Evolutionary conservation across 2,888 invertebrate genomes (phyloP).

Genomic region (Xestia xanthographa): DNA sequence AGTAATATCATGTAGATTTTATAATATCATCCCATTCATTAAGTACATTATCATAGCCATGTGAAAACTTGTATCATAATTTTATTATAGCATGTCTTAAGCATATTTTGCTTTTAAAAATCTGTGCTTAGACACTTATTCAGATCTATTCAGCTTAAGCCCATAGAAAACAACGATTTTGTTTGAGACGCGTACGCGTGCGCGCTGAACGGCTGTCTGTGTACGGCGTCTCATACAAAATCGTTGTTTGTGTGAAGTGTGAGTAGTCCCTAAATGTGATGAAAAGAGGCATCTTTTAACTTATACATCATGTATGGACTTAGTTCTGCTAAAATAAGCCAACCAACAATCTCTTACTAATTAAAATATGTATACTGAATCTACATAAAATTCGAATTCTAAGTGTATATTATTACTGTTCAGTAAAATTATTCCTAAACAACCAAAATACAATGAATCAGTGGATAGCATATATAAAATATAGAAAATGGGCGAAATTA

Average conservation of each 20-base stretch:
- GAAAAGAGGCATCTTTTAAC: slow-evolving; percentile 15
- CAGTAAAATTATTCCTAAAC: background rate
- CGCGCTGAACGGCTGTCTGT: too few species aligned
- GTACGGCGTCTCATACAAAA: too few species aligned
- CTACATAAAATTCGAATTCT: background rate
- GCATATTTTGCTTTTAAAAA: slow-evolving; percentile 30
- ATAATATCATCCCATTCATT: background rate
- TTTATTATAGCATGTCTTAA: slow-evolving; percentile 23
- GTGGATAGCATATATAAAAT: background rate
- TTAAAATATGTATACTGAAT: background rate
- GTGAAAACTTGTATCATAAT: background rate
- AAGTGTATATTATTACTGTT: background rate
- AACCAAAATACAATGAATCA: background rate
- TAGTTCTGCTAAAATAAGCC: background rate
- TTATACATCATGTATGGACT: slow-evolving; percentile 5
- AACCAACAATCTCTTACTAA: background rate
- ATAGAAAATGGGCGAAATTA: too few species aligned
- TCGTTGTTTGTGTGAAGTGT: too few species aligned
- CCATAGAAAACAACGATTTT: too few species aligned
- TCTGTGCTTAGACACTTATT: slow-evolving; percentile 17
- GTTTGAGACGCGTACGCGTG: too few species aligned
- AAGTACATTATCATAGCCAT: background rate
- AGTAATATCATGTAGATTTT: background rate
- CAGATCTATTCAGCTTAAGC: too few species aligned
- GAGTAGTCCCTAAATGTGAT: slow-evolving; percentile 2